phyloP scores from a whole-genome alignment of 1,140 invertebrate species.

The Vanessa atalanta region DNA sequence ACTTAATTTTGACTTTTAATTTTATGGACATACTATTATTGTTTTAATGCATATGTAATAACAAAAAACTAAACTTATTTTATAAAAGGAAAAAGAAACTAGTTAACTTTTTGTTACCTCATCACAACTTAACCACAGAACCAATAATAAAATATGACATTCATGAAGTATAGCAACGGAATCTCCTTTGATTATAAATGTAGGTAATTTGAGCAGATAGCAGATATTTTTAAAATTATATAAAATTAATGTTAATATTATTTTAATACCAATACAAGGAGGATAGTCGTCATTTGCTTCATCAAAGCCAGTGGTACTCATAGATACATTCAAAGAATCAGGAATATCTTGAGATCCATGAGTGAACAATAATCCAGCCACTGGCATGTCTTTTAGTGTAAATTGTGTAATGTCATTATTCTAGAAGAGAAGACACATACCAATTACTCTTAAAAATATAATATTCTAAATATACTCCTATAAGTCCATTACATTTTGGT shows the following conservation, averaged over 20 bases:
- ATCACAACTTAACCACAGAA: too few relatives aligned
- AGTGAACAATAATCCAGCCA: constrained; percentile 55
- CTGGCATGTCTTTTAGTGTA: constrained; percentile 33
- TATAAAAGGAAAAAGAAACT: too few relatives aligned
- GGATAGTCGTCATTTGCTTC: constrained; percentile 58
- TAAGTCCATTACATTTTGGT: neutral
- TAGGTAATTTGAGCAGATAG: too few relatives aligned
- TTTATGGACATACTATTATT: too few relatives aligned
- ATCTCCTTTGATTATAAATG: too few relatives aligned
- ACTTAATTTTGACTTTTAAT: neutral
- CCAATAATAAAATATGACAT: too few relatives aligned
- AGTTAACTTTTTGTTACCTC: too few relatives aligned
- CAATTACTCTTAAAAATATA: neutral
- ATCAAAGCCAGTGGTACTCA: constrained; percentile 63
- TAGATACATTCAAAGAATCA: constrained; percentile 62
- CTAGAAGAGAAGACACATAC: constrained; percentile 7
- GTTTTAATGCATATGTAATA: too few relatives aligned
- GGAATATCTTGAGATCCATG: constrained; percentile 54
- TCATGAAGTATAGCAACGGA: too few relatives aligned
- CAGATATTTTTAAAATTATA: neutral
- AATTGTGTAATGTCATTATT: constrained; percentile 17
- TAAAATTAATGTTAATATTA: neutral
- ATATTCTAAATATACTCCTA: neutral
- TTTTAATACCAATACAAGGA: constrained; percentile 57
- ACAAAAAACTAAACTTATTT: too few relatives aligned